These are phyloP conservation scores for Thermophis baileyi DNA, from an alignment of 2,113 vertebrate genomes.

Conservation along the genomic window DNA sequence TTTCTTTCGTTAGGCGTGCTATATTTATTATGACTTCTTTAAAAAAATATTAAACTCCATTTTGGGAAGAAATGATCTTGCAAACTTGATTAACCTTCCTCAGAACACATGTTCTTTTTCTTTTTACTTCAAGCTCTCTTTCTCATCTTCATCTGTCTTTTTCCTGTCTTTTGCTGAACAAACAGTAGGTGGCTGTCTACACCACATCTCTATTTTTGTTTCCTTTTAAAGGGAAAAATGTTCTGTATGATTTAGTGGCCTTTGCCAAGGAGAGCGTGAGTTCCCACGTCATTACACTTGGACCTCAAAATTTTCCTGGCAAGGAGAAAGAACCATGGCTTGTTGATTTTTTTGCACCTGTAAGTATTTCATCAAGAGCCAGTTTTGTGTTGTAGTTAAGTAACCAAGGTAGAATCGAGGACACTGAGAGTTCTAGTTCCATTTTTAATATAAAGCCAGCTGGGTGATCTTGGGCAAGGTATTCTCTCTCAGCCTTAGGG, in stretches of 20 bases:
- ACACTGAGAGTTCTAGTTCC: background rate
- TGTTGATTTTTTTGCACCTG: constrained; percentile 97
- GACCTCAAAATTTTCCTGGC: constrained; percentile 93
- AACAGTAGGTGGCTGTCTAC: background rate
- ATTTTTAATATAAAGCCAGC: background rate
- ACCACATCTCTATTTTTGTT: background rate
- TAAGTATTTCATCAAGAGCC: constrained; percentile 61
- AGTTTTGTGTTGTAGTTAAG: background rate
- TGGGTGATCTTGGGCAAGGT: background rate
- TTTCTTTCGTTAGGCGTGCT: background rate
- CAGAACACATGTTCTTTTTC: background rate
- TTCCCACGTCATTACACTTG: constrained; percentile 89
- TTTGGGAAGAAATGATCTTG: background rate
- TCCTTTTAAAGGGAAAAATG: constrained; percentile 82
- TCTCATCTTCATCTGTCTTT: background rate
- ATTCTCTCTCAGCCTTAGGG: background rate
- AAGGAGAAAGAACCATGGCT: constrained; percentile 92
- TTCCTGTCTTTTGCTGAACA: background rate
- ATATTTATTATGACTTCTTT: background rate
- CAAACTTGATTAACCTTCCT: background rate
- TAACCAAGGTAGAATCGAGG: background rate
- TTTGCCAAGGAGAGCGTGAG: constrained; percentile 95
- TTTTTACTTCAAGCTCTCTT: too few species aligned
- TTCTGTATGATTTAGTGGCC: constrained; percentile 88
- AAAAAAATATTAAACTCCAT: background rate